phyloP scores from a whole-genome alignment of 2,797 vertebrate genomes.

The Schizothorax lantsangensis region DNA sequence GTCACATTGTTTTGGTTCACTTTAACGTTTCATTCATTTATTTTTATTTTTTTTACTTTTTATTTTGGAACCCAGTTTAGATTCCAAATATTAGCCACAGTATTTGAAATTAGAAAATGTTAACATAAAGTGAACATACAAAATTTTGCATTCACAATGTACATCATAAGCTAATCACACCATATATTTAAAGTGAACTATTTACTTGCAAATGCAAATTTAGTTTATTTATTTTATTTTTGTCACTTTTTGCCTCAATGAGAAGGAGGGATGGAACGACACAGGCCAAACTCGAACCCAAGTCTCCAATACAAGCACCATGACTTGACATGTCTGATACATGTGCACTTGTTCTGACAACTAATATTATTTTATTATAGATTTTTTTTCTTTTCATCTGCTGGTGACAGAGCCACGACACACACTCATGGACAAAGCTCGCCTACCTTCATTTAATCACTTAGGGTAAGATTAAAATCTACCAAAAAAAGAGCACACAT shows the following conservation, averaged over 20 bases:
- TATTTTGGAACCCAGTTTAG: not conserved
- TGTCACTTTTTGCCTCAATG: not conserved
- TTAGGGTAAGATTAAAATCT: constrained; percentile 32
- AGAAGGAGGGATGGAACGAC: not conserved
- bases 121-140: too few species aligned
- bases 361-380: not conserved
- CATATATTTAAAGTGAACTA: not conserved
- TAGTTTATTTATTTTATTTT: not conserved
- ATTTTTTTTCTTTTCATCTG: not conserved
- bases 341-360: not conserved
- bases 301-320: not conserved
- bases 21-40: not conserved
- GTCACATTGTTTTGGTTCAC: not conserved
- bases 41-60: not conserved
- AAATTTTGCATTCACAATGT: not conserved
- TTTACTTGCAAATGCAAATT: not conserved
- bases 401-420: not conserved
- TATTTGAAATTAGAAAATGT: not conserved
- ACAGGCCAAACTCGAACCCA: not conserved
- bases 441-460: constrained; percentile 30
- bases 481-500: constrained; percentile 46
- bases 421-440: not conserved
- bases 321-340: not conserved
- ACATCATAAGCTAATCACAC: not conserved
- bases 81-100: not conserved